Conservation (phyloP, 2,888 invertebrate genomes). For the Carabus problematicus region DNA sequence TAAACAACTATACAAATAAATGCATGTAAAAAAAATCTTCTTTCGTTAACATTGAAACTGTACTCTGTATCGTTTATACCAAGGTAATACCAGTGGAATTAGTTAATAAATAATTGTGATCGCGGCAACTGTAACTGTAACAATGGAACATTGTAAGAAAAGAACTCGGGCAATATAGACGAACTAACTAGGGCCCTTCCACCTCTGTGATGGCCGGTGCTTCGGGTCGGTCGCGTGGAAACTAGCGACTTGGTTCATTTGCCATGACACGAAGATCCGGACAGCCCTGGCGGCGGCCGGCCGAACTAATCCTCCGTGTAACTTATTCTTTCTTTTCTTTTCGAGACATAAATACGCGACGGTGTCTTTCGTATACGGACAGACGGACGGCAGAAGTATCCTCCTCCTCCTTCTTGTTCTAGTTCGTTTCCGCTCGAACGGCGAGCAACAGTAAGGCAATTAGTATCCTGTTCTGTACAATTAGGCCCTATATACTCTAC, state of each 20-base stretch:
- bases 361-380: slow-evolving; percentile 11
- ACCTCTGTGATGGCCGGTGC: background rate
- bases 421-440: slow-evolving; percentile 41
- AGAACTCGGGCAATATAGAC: too few species aligned
- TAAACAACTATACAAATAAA: background rate
- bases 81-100: too few species aligned
- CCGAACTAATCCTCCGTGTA: slow-evolving; percentile 56
- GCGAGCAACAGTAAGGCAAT: slow-evolving; percentile 56
- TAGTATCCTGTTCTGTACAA: slow-evolving; percentile 60
- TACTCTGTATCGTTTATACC: too few species aligned
- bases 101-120: too few species aligned
- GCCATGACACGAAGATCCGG: slow-evolving; percentile 47
- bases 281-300: slow-evolving; percentile 38
- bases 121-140: too few species aligned
- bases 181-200: too few species aligned
- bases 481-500: slow-evolving; percentile 55
- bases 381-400: too few species aligned
- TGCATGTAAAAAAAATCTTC: too few species aligned
- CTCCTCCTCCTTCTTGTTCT: background rate
- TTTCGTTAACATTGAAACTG: too few species aligned
- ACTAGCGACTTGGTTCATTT: slow-evolving; percentile 37
- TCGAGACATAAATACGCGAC: slow-evolving; percentile 56
- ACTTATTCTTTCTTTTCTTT: slow-evolving; percentile 55
- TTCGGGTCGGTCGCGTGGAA: slow-evolving; percentile 16
- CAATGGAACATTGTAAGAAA: too few species aligned